Base-by-base conservation (phyloP, 2,797 vertebrate genomes). In the Sebastes flavidus region DNA sequence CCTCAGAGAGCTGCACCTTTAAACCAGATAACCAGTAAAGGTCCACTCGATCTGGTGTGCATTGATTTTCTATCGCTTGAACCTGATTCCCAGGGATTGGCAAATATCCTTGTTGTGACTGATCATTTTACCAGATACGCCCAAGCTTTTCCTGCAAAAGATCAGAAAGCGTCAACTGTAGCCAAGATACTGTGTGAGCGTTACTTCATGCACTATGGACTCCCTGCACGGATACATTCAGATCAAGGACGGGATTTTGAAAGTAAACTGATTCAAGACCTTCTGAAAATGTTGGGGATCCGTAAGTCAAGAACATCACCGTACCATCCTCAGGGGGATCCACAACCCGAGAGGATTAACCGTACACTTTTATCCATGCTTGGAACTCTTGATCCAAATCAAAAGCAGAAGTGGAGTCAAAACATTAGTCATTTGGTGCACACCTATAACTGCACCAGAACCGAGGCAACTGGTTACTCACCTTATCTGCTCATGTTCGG, bases 141-240 rank as follows among this genome's bases (percentile, higher is more conserved):
- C 5, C 5, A 56, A 56, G 54, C 22, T 16, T 59, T 59, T 29
- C 14, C 56, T 8, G 14, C 56, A 18, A 59, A 59, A 59, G 56
- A 59, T 1, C 25, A 59, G 27, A 29, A 22, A 18, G 56, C 56
- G 2, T 3, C 7, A 13, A 58, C 56, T 4, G 25, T 58, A 8
- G 56, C 25, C 3, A 58, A 27, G 25, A 27, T 58, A 16, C 14
- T 58, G 13, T 29, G 25, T 16, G 56, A 27, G 24, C 6, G 25
- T 5, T 72, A 54, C 13, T 77, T 82, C 8, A 9, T 81, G 6
- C 66, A 60, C n/a, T 75, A 71, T 34, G 66, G 78, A 2, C 38
- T 75, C 0, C 58, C 49, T 8, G 14, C 70, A 1, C 14, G 24
- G 3, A 75, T 77, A 14, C 79, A 76, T 2, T 81, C 67, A 0